These are phyloP conservation scores for Osmoderma eremita DNA, from an alignment of 2,888 invertebrate species.

Conservation along the genomic window DNA sequence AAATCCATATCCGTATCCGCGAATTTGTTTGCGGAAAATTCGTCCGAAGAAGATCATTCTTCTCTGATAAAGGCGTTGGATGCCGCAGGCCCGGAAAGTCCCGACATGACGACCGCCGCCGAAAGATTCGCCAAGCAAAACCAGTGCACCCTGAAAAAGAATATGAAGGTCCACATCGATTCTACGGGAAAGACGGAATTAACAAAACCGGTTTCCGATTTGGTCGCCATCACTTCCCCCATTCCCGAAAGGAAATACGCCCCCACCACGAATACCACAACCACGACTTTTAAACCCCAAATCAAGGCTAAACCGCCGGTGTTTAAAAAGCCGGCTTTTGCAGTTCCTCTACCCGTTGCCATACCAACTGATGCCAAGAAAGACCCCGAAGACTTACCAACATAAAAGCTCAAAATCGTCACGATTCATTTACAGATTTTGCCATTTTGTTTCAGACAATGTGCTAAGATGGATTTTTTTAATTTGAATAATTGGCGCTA, in stretches of 20 bases:
- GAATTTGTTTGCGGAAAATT: constrained; percentile 60
- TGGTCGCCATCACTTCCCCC: constrained; percentile 57
- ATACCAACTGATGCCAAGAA: constrained; percentile 42
- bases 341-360: constrained; percentile 62
- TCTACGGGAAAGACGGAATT: constrained; percentile 53
- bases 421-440: not conserved
- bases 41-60: constrained; percentile 51
- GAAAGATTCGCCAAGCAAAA: constrained; percentile 83
- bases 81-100: constrained; percentile 66
- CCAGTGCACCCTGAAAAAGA: constrained; percentile 81
- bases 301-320: constrained; percentile 85
- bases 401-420: constrained; percentile 27
- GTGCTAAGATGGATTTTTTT: constrained; percentile 33
- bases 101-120: constrained; percentile 78
- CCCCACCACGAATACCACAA: constrained; percentile 54
- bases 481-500: not conserved
- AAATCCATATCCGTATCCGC: constrained; percentile 57
- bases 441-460: constrained; percentile 48
- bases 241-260: constrained; percentile 59
- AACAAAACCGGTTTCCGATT: constrained; percentile 50
- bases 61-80: constrained; percentile 53
- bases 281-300: constrained; percentile 73
- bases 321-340: constrained; percentile 73
- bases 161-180: constrained; percentile 65
- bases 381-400: constrained; percentile 46